phyloP scores from a whole-genome alignment of 2,113 vertebrate species.

The Cyphomyrus discorhynchus region DNA sequence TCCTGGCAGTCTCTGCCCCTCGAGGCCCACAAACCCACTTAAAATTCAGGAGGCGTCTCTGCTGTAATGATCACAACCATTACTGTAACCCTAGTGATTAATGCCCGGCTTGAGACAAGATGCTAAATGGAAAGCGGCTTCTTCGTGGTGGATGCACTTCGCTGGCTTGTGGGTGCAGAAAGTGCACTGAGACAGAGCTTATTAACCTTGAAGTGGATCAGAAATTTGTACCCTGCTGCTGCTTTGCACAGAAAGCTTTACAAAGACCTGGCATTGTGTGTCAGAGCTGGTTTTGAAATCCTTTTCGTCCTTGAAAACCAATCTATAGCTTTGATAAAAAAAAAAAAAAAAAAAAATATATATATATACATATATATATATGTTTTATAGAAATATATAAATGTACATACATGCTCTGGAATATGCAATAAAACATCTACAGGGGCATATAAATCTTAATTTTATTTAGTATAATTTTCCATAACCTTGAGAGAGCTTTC shows the following conservation, averaged over 20 bases:
- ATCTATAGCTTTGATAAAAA: background rate
- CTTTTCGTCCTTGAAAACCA: background rate
- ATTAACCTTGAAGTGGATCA: background rate
- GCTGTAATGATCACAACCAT: slow-evolving; percentile 16
- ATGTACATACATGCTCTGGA: background rate
- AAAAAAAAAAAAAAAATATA: background rate
- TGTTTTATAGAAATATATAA: background rate
- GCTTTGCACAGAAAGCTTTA: background rate
- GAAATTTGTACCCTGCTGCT: background rate
- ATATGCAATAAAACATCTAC: background rate
- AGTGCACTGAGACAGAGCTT: background rate
- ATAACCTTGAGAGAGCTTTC: background rate
- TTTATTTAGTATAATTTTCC: background rate
- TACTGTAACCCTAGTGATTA: slow-evolving; percentile 13
- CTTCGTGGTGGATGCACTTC: background rate
- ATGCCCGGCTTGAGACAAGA: background rate
- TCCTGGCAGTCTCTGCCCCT: background rate
- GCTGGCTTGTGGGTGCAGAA: background rate
- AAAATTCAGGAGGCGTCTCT: slow-evolving; percentile 8
- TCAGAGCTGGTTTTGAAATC: background rate
- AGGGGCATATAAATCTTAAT: background rate
- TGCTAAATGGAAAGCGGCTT: background rate
- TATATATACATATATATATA: background rate
- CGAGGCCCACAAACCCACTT: slow-evolving; percentile 6
- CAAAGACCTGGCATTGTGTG: background rate